Evolutionary conservation across 2,888 invertebrate species (phyloP).

Genomic region (Eupeodes latifasciatus): DNA sequence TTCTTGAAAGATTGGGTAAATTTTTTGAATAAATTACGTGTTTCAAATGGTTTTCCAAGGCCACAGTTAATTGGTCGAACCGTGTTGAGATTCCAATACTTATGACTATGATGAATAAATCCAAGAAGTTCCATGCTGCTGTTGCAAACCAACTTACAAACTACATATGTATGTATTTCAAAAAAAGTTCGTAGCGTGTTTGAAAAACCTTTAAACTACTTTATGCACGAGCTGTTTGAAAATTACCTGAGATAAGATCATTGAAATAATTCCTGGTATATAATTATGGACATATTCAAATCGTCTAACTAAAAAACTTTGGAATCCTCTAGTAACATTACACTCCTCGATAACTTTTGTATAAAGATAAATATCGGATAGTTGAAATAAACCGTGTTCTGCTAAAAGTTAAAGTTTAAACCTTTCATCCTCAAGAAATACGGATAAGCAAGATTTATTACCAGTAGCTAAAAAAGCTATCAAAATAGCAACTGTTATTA

Average conservation of each 20-base stretch:
- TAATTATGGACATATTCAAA: conserved; percentile 33
- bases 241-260: conserved; percentile 45
- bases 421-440: neutral
- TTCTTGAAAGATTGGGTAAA: neutral
- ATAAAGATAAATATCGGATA: conserved; percentile 27
- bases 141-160: conserved; percentile 59
- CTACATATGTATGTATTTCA: neutral
- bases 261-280: conserved; percentile 39
- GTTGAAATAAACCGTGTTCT: conserved; percentile 58
- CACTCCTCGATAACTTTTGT: conserved; percentile 21
- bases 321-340: conserved; percentile 29
- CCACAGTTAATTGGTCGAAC: conserved; percentile 53
- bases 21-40: conserved; percentile 23
- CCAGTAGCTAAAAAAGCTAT: conserved; percentile 42
- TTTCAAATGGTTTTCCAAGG: conserved; percentile 41
- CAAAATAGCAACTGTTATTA: conserved; percentile 30
- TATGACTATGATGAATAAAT: conserved; percentile 67
- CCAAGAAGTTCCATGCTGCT: conserved; percentile 69
- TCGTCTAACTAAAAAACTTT: conserved; percentile 3
- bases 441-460: neutral
- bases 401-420: conserved; percentile 6
- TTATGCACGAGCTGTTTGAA: no score
- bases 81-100: conserved; percentile 63
- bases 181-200: no score
- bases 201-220: no score